Evolutionary conservation across 2,888 invertebrate genomes (phyloP).

Genomic region (Lottia gigantea): DNA sequence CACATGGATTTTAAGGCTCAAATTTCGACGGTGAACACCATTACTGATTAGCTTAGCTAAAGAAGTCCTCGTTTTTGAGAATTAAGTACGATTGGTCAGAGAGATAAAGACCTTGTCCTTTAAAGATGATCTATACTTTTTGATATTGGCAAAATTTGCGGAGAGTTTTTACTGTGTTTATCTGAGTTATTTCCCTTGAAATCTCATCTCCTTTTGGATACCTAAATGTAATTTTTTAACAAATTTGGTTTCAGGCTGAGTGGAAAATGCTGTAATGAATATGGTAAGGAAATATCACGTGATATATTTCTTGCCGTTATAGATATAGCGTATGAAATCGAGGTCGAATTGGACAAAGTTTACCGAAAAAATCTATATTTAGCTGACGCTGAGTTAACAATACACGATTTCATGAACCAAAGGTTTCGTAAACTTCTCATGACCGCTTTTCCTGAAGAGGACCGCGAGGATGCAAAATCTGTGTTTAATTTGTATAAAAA

Average conservation of each 20-base stretch:
- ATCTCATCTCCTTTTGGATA: no score
- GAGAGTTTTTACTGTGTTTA: no score
- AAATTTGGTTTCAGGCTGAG: constrained; percentile 27
- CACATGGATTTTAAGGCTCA: no score
- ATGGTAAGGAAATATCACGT: constrained; percentile 38
- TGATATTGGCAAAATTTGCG: no score
- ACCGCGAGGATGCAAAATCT: constrained; percentile 28
- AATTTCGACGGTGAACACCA: no score
- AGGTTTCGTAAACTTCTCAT: constrained; percentile 24
- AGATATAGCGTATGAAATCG: constrained; percentile 23
- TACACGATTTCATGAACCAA: constrained; percentile 4
- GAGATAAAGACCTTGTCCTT: no score
- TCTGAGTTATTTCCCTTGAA: no score
- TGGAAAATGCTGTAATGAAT: constrained; percentile 36
- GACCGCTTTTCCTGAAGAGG: constrained; percentile 17
- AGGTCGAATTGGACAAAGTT: constrained; percentile 11
- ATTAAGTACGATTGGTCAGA: no score
- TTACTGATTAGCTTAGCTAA: no score
- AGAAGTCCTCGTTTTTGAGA: no score
- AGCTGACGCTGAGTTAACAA: constrained; percentile 5
- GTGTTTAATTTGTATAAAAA: constrained; percentile 43
- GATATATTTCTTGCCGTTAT: constrained; percentile 30
- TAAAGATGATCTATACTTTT: no score
- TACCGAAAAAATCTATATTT: not conserved
- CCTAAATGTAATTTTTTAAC: no score